Evolutionary conservation across 92 coral and sea anemone species (phyloP), one percentile per base, ranked within the genome.

Genomic region (Ricordea florida): DNA sequence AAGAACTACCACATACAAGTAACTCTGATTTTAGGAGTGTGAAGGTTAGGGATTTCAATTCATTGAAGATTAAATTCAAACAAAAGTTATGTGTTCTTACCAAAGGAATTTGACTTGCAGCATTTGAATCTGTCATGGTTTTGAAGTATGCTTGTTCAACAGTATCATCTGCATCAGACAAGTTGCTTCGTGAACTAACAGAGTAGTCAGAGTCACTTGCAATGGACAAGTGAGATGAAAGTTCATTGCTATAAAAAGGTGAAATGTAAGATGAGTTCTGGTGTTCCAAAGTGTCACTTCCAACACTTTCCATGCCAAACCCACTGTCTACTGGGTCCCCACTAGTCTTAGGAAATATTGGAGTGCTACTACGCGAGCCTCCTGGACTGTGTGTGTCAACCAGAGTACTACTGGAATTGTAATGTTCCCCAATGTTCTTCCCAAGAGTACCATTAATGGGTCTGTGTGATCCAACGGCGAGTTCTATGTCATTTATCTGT

Each of bases 141-240:
- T 82, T 72, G 52, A 50, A 96, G 81, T 96, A 96, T 41, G 76
- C 78, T 20, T 80, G 73, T 78, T 96, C 99, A 24, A 89, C 71
- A 10, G 89, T 58, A 70, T 89, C 93, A 42, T 85, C 93, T 64
- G 72, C 58, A 41, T 84, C 98, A 11, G 90, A 86, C 6, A 68
- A 41, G 74, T 63, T 87, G 18, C 81, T 74, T 35, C 91, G 69
- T 24, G 96, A 69, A 45, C 80, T 83, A 14, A 85, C 71, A 0
- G 96, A 90, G 46, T 57, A 81, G 41, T 87, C 96, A 21, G 80
- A 68, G 50, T 85, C 91, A 71, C 85, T 84, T 14, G 88, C 79
- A 3, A 63, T 69, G 31, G 90, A 71, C 31, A 74, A 63, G 23
- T 67, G 66, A 2, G 66, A 56, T 23, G 80, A 73, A 49, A 59